Conservation (phyloP, 2,888 invertebrate genomes). For the Megastigmus dorsalis region DNA sequence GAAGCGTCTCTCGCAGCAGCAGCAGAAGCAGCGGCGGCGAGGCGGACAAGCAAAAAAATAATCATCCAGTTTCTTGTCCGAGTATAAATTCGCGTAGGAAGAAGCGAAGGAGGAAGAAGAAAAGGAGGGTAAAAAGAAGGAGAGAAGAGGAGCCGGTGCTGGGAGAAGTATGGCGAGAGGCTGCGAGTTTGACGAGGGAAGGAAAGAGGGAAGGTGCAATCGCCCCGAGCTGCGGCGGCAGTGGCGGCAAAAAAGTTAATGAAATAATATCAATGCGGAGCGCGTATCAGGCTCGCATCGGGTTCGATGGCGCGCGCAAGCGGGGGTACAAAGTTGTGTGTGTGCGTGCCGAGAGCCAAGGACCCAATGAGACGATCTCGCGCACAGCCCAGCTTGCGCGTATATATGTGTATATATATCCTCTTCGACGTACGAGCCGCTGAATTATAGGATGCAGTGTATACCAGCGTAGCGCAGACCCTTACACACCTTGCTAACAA, state of each 20-base stretch:
- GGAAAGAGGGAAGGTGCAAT: conserved; percentile 56
- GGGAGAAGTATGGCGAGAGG: too few relatives aligned
- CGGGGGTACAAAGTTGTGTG: conserved; percentile 60
- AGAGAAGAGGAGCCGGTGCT: conserved; percentile 10
- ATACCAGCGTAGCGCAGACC: too few relatives aligned
- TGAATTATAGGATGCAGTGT: too few relatives aligned
- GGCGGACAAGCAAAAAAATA: background rate
- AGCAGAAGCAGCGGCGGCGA: background rate
- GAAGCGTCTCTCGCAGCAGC: too few relatives aligned
- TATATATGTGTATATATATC: too few relatives aligned
- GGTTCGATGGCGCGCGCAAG: too few relatives aligned
- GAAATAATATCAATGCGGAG: conserved; percentile 74
- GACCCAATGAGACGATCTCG: too few relatives aligned
- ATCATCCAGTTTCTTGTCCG: conserved; percentile 2
- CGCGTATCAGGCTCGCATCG: conserved; percentile 65
- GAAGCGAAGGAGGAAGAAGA: conserved; percentile 39
- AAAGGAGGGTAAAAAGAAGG: conserved; percentile 13
- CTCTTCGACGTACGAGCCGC: too few relatives aligned
- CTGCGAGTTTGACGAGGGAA: conserved; percentile 44
- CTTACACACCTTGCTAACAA: too few relatives aligned
- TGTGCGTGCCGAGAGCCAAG: too few relatives aligned
- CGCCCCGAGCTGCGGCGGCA: conserved; percentile 63
- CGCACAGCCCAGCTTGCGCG: too few relatives aligned
- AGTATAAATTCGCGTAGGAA: conserved; percentile 30
- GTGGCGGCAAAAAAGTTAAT: conserved; percentile 69